Evolutionary conservation across 2,797 vertebrate genomes (phyloP).

Genomic region (Odontamblyopus lacepedii): DNA sequence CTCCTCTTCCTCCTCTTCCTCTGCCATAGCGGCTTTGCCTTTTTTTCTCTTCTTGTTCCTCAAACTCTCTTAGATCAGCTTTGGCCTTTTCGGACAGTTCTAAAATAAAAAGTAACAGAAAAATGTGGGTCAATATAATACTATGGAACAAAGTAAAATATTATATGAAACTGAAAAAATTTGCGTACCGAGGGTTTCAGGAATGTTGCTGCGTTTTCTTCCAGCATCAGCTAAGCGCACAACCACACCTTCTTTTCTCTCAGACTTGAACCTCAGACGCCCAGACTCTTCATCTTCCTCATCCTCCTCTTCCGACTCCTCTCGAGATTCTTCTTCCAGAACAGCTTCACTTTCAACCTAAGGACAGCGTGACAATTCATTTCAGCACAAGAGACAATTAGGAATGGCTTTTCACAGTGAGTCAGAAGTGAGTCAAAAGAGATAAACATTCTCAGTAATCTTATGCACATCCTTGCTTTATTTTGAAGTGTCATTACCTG

Average conservation of each 20-base stretch:
- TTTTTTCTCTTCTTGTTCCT: conserved; percentile 89
- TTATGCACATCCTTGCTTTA: conserved; percentile 54
- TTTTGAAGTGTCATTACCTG: conserved; percentile 84
- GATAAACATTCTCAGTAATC: background rate
- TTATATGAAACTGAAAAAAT: background rate
- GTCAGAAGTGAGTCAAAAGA: background rate
- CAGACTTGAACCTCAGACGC: conserved; percentile 92
- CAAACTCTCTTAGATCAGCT: conserved; percentile 90
- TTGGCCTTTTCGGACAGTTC: conserved; percentile 97
- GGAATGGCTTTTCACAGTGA: background rate
- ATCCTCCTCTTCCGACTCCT: conserved; percentile 93
- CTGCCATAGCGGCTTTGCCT: conserved; percentile 85
- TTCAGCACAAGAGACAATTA: conserved; percentile 1
- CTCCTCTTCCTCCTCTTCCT: conserved; percentile 77
- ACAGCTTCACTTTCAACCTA: conserved; percentile 83
- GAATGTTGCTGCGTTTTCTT: conserved; percentile 92
- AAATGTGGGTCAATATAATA: background rate
- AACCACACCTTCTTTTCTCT: conserved; percentile 91
- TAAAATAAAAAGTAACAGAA: conserved; percentile 43
- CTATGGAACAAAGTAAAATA: background rate
- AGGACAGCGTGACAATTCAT: conserved; percentile 19
- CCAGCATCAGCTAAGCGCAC: conserved; percentile 89
- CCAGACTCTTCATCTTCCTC: conserved; percentile 92
- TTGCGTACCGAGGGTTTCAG: conserved; percentile 91
- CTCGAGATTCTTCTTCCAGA: conserved; percentile 82